A percentile compares a stretch with the other conserved stretches of the same genome.
Evolutionary conservation across 2,797 vertebrate species (phyloP).

Genomic region (Euphonia xanthogaster): DNA sequence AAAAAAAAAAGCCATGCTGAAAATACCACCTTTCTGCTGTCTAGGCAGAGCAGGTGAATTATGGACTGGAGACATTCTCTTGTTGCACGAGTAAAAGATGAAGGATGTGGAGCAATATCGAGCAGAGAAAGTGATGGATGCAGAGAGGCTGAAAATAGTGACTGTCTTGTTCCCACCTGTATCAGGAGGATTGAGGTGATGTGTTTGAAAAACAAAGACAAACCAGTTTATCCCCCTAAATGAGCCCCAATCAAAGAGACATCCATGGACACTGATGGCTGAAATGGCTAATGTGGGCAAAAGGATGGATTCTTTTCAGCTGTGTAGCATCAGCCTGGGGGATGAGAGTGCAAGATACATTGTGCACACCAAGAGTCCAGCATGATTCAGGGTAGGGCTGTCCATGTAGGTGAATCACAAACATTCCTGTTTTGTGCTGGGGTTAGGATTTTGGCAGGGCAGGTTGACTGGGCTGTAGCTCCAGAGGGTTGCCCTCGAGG

Average conservation of each 20-base stretch:
- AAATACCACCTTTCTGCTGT: constrained; percentile 20
- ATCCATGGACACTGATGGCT: background rate
- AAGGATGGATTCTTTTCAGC: background rate
- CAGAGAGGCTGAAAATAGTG: background rate
- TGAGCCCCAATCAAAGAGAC: background rate
- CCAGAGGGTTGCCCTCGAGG: rapidly evolving
- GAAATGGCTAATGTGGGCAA: background rate
- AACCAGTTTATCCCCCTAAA: background rate
- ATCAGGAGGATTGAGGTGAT: background rate
- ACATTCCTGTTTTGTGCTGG: rapidly evolving
- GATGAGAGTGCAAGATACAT: background rate
- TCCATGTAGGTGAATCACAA: background rate
- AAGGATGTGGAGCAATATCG: background rate
- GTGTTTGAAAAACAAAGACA: background rate
- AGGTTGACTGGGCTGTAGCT: background rate
- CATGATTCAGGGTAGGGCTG: background rate
- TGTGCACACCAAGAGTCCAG: background rate
- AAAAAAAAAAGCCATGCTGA: background rate
- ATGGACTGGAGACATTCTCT: background rate
- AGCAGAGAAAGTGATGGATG: background rate
- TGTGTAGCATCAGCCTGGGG: background rate
- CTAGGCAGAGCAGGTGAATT: constrained; percentile 39
- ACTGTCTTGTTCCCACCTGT: background rate
- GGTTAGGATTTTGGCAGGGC: background rate
- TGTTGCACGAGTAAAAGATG: background rate